Evolutionary conservation across 2,113 vertebrate species (phyloP), one percentile per base, ranked within the genome.

Genomic region (Percina caprodes): DNA sequence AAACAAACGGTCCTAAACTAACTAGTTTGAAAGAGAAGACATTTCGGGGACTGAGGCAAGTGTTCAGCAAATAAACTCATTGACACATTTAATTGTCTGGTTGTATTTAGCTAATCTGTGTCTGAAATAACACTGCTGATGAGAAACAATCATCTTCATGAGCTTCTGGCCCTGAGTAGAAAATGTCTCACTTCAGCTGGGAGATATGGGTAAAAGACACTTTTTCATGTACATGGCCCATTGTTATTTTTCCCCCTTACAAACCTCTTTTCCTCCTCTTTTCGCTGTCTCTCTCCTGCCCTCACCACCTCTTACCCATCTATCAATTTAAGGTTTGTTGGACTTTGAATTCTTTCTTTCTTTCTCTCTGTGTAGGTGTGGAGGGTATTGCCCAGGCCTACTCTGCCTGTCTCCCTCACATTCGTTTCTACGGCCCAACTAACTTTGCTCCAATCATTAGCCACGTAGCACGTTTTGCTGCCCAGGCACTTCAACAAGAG

Each of bases 361-460:
- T 49, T 15, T 75, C 0, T 72, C 15, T 77, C 10, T 72, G 42
- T 78, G 11, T 68, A 99, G 98, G 98, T 13, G 98, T 99, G 83
- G 98, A 99, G 26, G 98, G 98, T 55, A 99, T 99, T 5, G 97
- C 96, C 71, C 95, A 97, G 91, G 98, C 98, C 0, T 99, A 99
- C 91, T 98, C 97, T 0, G 93, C 96, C 83, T 99, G 98, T 84
- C 94, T 99, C 78, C 98, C 98, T 70, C 97, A 98, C 86, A 96
- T 99, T 79, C 98, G 98, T 71, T 99, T 99, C 94, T 99, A 99
- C 0, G 98, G 98, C 14, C 98, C 98, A 48, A 99, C 98, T 68
- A 99, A 99, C 89, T 99, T 99, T 84, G 95, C 98, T 56, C 98
- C 98, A 30, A 99, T 99, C 52, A 91, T 99, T 91, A 99, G 96